These are phyloP conservation scores for Macrophya alboannulata DNA, from an alignment of 2,888 invertebrate genomes.

Conservation along the genomic window DNA sequence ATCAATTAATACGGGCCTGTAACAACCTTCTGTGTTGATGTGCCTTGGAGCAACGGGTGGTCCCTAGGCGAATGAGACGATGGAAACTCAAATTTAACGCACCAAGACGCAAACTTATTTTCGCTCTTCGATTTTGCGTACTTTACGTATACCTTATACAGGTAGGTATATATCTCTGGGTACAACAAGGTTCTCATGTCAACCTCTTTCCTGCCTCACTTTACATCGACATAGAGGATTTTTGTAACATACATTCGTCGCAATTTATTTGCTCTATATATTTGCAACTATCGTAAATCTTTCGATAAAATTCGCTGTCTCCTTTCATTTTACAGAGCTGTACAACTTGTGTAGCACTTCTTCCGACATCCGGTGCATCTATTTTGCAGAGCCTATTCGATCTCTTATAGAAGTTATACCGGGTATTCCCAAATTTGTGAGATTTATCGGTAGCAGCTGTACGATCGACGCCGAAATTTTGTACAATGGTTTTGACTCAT, in stretches of 20 bases:
- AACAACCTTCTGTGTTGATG: constrained; percentile 48
- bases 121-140: not conserved
- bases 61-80: constrained; percentile 26
- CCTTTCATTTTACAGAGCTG: not conserved
- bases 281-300: not conserved
- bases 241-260: not conserved
- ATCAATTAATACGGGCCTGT: constrained; percentile 54
- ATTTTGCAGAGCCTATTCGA: not conserved
- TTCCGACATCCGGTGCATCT: not conserved
- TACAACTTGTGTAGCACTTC: not conserved
- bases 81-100: constrained; percentile 48
- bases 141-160: not conserved
- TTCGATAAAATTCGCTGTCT: not conserved
- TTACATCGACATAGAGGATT: not conserved
- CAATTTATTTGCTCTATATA: not conserved
- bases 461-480: not conserved
- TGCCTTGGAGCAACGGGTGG: constrained; percentile 46
- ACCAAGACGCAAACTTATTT: constrained; percentile 45
- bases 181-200: not conserved
- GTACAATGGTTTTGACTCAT: not conserved
- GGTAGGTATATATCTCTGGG: not conserved
- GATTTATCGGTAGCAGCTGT: not conserved
- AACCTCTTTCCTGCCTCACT: not conserved
- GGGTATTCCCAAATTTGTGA: not conserved
- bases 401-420: not conserved